Evolutionary conservation across 1,140 invertebrate species (phyloP).

Genomic region (Pentalonia nigronervosa): DNA sequence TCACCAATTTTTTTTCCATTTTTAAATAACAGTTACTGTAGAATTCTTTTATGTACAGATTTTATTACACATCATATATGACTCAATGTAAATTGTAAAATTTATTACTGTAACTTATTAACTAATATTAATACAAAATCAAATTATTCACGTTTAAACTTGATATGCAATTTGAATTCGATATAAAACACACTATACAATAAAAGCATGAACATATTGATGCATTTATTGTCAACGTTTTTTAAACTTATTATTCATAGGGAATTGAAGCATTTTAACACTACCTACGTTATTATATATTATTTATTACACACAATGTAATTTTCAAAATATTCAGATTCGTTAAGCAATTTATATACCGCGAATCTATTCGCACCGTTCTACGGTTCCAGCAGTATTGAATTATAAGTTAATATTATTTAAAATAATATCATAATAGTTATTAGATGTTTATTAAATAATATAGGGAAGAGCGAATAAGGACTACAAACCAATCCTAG

Average conservation of each 20-base stretch:
- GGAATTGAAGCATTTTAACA: background rate
- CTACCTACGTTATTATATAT: background rate
- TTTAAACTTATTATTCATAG: background rate
- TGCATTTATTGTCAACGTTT: background rate
- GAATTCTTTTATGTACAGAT: background rate
- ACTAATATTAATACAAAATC: background rate
- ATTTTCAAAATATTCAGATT: background rate
- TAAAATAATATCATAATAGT: background rate
- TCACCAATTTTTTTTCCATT: background rate
- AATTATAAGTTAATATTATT: no score
- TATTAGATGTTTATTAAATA: no score
- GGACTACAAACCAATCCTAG: no score
- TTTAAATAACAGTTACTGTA: background rate
- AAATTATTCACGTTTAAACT: background rate
- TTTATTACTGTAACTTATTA: background rate
- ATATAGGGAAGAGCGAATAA: no score
- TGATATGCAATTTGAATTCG: background rate
- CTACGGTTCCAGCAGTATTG: no score
- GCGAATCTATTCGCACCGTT: no score
- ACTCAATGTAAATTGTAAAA: background rate
- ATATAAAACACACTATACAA: background rate
- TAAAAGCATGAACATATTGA: background rate
- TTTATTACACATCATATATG: background rate
- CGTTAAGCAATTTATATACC: no score
- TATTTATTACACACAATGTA: background rate